Evolutionary conservation across 2,888 invertebrate genomes (phyloP).

Genomic region (Arge pagana): DNA sequence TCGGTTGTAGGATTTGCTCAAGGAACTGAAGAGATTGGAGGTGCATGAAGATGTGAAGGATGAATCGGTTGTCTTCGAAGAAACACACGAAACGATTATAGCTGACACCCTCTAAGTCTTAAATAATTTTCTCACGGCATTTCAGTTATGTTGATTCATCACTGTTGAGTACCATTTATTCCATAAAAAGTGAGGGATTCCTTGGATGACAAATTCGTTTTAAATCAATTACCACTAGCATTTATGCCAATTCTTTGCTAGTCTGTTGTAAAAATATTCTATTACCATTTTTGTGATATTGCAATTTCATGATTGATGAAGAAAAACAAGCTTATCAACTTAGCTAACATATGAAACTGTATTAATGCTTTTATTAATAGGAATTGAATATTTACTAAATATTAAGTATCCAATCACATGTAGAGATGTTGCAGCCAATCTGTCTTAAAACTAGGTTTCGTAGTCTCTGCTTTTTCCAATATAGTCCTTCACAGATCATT

Average conservation of each 20-base stretch:
- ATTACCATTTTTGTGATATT: constrained; percentile 19
- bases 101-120: constrained; percentile 13
- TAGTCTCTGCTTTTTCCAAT: no score
- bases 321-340: no score
- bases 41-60: constrained; percentile 45
- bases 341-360: no score
- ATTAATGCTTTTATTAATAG: no score
- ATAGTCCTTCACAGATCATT: no score
- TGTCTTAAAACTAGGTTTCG: no score
- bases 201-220: constrained; percentile 4
- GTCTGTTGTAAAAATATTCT: constrained; percentile 8
- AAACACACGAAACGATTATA: constrained; percentile 25
- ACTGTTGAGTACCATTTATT: constrained; percentile 14
- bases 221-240: no score
- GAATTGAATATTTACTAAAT: no score
- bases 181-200: constrained; percentile 3
- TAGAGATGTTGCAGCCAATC: no score
- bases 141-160: constrained; percentile 13
- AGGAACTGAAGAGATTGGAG: constrained; percentile 51
- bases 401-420: no score
- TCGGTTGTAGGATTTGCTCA: constrained; percentile 52
- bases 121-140: constrained; percentile 12
- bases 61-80: constrained; percentile 30
- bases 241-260: no score
- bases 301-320: no score